Percentiles rank a stretch among this genome's conserved stretches.
phyloP scores from a whole-genome alignment of 2,113 vertebrate species.

The Prionailurus viverrinus region DNA sequence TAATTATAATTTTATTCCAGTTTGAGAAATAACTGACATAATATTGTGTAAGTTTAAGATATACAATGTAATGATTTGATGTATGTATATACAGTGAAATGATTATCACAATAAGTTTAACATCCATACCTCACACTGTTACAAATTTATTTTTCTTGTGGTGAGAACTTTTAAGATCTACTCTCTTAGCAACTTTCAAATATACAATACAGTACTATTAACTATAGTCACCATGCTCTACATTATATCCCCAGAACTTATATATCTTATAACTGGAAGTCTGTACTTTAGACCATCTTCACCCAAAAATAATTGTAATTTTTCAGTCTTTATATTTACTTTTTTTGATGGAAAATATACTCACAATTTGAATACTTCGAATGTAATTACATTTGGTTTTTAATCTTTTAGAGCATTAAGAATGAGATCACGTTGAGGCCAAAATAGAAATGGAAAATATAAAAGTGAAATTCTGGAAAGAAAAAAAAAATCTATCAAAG shows the following conservation, averaged over 20 bases:
- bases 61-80: not conserved
- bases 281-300: not conserved
- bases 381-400: not conserved
- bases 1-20: not conserved
- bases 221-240: not conserved
- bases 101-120: not conserved
- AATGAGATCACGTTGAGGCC: not conserved
- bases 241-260: not conserved
- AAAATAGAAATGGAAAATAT: not conserved
- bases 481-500: conserved; percentile 14
- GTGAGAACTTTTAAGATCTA: not conserved
- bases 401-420: not conserved
- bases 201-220: not conserved
- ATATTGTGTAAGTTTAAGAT: not conserved
- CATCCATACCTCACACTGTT: not conserved
- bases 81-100: not conserved
- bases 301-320: not conserved
- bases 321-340: not conserved
- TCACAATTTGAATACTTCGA: conserved; percentile 8
- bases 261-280: not conserved
- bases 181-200: not conserved
- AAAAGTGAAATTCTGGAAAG: conserved; percentile 12
- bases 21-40: not conserved
- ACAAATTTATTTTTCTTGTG: not conserved
- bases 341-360: conserved; percentile 28